Evolutionary conservation across 2,797 vertebrate genomes (phyloP), one percentile per base, ranked within the genome.

Genomic region (Pyrocephalus nanus): DNA sequence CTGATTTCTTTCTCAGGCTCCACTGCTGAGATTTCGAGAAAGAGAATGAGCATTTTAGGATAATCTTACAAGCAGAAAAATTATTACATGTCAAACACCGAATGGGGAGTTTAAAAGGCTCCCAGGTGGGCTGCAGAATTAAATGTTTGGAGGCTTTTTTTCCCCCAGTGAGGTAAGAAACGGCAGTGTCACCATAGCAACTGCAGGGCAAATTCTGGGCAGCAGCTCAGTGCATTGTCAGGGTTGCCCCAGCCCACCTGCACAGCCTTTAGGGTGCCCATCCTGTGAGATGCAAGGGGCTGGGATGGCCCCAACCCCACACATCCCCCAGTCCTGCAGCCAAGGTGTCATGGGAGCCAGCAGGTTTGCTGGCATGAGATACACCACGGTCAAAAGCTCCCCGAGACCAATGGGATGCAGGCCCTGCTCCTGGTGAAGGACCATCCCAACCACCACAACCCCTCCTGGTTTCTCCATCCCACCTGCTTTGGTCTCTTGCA

Each of bases 101-200:
- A 97, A 90, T 27, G n/a, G 90, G 96, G 97, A 97, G 92, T 95
- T 97, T 97, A 96, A 98, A 97, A 96, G 97, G 96, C 96, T 97
- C 97, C 97, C 97, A 97, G 96, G 97, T 97, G 97, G 97, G 97
- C 96, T 96, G 96, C 86, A 92, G 96, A 98, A 97, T 97, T 96
- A 96, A 97, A 97, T 95, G 95, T 97, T 96, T 96, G 92, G 95
- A 96, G 95, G 91, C 54, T 97, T 96, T 96, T 87, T 95, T 90
- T 8, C 62, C 96, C 93, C 88, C 34, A 1, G 64, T 54, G 66
- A 96, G 92, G 96, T 92, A 96, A 95, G 96, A 94, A 89, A 82
- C 3, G 42, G 92, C 78, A 94, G 84, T 60, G 76, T 98, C 92
- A 40, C 97, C 97, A 98, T 98, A 90, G 97, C 95, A 98, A 98